Evolutionary conservation across 2,888 invertebrate species (phyloP).

Genomic region (Aphrophora alni): DNA sequence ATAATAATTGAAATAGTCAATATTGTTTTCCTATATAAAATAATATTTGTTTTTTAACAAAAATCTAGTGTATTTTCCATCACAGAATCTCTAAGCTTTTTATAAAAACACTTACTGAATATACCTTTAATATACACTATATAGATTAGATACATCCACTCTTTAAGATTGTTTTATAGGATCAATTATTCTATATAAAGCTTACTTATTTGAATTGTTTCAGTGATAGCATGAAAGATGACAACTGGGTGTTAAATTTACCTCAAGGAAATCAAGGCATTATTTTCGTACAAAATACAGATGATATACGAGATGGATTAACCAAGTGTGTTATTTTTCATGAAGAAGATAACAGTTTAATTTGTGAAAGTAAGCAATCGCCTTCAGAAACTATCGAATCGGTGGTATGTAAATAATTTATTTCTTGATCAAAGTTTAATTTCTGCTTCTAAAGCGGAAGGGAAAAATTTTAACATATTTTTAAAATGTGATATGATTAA

Average conservation of each 20-base stretch:
- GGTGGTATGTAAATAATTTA: too few species aligned
- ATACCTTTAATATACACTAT: background rate
- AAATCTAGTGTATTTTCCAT: too few species aligned
- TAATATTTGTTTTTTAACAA: background rate
- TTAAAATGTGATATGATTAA: too few species aligned
- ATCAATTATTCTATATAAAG: background rate
- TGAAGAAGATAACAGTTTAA: background rate
- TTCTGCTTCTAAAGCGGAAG: background rate
- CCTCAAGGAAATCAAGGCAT: background rate
- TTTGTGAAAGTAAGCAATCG: background rate
- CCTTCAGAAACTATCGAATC: too few species aligned
- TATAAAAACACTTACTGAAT: background rate
- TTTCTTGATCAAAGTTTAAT: too few species aligned
- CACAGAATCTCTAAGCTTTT: background rate
- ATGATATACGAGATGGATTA: background rate
- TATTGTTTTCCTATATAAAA: too few species aligned
- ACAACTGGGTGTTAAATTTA: background rate
- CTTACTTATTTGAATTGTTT: background rate
- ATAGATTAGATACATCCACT: background rate
- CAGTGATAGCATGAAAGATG: background rate
- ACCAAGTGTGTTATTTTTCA: background rate
- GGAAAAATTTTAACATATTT: background rate
- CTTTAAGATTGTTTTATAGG: background rate
- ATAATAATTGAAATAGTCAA: too few species aligned
- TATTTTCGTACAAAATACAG: background rate